phyloP scores from a whole-genome alignment of 2,888 invertebrate species.

The Drosophila longiperda region DNA sequence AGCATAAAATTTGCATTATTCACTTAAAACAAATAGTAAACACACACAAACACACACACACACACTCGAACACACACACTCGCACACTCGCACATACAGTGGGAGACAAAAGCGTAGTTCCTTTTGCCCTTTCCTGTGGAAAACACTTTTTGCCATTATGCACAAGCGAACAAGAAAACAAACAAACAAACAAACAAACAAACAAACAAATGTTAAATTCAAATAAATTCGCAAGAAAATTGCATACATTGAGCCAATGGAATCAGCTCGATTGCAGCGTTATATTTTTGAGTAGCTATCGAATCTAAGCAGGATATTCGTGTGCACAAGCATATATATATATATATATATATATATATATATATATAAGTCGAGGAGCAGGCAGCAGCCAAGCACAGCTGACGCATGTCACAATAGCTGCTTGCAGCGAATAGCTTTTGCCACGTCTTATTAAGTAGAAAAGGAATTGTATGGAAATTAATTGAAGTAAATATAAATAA shows the following conservation, averaged over 20 bases:
- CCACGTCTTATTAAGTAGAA: constrained; percentile 3
- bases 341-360: background rate
- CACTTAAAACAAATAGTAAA: constrained; percentile 77
- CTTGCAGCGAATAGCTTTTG: background rate
- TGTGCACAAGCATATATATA: background rate
- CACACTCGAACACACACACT: constrained; percentile 5
- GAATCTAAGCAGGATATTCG: constrained; percentile 41
- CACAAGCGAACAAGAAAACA: constrained; percentile 64
- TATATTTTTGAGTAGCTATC: constrained; percentile 54
- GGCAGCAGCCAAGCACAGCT: background rate
- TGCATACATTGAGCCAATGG: constrained; percentile 56
- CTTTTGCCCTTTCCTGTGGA: constrained; percentile 63
- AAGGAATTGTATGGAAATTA: background rate
- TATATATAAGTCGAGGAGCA: background rate
- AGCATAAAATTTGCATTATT: constrained; percentile 80
- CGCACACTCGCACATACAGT: constrained; percentile 1
- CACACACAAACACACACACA: constrained; percentile 19
- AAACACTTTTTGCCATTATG: constrained; percentile 63
- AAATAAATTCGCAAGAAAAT: constrained; percentile 75
- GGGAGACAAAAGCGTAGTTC: constrained; percentile 29
- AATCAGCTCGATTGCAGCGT: constrained; percentile 38
- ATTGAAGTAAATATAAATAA: background rate
- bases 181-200: constrained; percentile 68
- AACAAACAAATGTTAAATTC: constrained; percentile 79
- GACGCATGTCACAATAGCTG: constrained; percentile 6